Percentiles rank a stretch among this genome's conserved stretches.
phyloP scores from a whole-genome alignment of 2,797 vertebrate genomes.

The Crocodylus rhombifer region DNA sequence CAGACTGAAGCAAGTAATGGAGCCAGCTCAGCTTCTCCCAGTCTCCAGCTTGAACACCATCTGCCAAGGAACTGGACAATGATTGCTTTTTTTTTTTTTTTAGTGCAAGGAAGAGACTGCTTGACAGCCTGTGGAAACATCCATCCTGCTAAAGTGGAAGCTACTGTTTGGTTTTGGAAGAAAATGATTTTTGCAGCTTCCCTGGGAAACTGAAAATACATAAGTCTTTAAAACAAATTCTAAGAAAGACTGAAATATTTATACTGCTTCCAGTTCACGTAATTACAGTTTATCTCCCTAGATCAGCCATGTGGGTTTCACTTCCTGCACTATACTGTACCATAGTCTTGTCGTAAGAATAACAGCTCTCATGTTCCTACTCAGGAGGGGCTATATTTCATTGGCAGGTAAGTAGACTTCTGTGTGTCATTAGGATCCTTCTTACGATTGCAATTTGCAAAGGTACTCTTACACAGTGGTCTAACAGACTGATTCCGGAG shows the following conservation, averaged over 20 bases:
- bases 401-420: neutral
- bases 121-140: neutral
- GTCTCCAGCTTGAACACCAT: neutral
- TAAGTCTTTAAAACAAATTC: neutral
- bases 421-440: neutral
- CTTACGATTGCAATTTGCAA: neutral
- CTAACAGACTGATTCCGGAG: no score
- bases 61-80: neutral
- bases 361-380: neutral
- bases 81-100: neutral
- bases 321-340: neutral
- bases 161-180: neutral
- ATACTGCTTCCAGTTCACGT: neutral
- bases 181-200: neutral
- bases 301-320: neutral
- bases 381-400: neutral
- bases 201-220: neutral
- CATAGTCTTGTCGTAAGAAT: neutral
- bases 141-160: neutral
- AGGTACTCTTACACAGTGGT: neutral
- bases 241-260: neutral
- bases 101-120: rapidly evolving
- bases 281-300: neutral
- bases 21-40: neutral
- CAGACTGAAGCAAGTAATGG: neutral